A percentile compares a stretch with the other conserved stretches of the same genome.
phyloP scores from a whole-genome alignment of 2,797 vertebrate genomes.

The Strix occidentalis region DNA sequence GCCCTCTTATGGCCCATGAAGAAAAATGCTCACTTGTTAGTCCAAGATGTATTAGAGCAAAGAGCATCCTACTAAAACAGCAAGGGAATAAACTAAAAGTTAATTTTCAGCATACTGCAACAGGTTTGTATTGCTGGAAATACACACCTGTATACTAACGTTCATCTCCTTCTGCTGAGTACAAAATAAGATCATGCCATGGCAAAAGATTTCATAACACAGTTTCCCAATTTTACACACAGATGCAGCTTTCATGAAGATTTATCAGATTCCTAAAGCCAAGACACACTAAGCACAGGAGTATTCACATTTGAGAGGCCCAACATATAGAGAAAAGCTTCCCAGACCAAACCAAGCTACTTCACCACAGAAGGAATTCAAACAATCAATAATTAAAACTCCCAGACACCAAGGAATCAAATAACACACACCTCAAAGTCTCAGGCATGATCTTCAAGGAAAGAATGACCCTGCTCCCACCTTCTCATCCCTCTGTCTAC shows the following conservation, averaged over 20 bases:
- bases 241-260: not conserved
- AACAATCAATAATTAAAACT: not conserved
- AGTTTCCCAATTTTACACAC: not conserved
- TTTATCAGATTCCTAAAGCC: not conserved
- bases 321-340: fast-evolving
- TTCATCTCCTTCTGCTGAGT: not conserved
- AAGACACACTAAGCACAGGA: not conserved
- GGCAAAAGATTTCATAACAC: not conserved
- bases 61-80: not conserved
- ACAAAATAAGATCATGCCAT: not conserved
- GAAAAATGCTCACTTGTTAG: not conserved
- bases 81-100: not conserved
- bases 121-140: not conserved
- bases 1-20: not conserved
- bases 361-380: not conserved
- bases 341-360: not conserved
- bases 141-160: not conserved
- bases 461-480: not conserved
- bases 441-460: not conserved
- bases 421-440: not conserved
- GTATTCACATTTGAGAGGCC: not conserved
- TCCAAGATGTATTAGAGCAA: not conserved
- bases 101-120: not conserved
- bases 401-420: not conserved
- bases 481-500: not conserved